Percentiles rank a stretch among this genome's conserved stretches.
Evolutionary conservation across 2,888 invertebrate genomes (phyloP).

Genomic region (Caenorhabditis becei): DNA sequence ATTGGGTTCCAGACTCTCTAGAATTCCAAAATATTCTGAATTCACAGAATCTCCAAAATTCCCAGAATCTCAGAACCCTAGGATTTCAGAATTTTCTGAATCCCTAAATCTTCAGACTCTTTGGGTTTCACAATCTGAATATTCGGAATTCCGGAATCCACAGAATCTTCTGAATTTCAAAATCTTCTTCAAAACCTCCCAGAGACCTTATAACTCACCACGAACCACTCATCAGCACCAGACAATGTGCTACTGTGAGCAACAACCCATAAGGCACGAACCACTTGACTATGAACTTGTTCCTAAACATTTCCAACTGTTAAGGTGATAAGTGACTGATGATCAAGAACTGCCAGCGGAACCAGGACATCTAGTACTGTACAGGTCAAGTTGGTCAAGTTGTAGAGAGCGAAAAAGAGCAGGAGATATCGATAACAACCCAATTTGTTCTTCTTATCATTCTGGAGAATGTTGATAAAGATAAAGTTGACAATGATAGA

Average conservation of each 20-base stretch:
- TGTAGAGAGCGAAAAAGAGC: conserved; percentile 30
- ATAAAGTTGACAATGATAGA: conserved; percentile 23
- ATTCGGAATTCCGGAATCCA: no score
- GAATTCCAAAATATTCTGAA: no score
- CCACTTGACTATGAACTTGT: not conserved
- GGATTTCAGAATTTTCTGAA: no score
- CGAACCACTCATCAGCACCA: not conserved
- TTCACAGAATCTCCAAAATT: no score
- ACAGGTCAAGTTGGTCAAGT: conserved; percentile 14
- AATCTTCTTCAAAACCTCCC: no score
- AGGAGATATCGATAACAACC: conserved; percentile 32
- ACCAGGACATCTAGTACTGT: conserved; percentile 28
- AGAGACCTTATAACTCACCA: not conserved
- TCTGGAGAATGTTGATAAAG: conserved; percentile 19
- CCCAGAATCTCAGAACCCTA: no score
- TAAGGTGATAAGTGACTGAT: conserved; percentile 13
- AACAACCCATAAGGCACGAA: not conserved
- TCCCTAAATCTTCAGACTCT: no score
- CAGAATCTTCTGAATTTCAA: no score
- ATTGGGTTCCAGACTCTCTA: no score
- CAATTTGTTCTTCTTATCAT: conserved; percentile 21
- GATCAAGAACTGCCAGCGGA: conserved; percentile 19
- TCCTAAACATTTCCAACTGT: not conserved
- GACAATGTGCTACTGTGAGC: not conserved
- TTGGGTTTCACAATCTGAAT: no score